Evolutionary conservation across 2,797 vertebrate genomes (phyloP), one percentile per base, ranked within the genome.

Genomic region (Karalla daura): DNA sequence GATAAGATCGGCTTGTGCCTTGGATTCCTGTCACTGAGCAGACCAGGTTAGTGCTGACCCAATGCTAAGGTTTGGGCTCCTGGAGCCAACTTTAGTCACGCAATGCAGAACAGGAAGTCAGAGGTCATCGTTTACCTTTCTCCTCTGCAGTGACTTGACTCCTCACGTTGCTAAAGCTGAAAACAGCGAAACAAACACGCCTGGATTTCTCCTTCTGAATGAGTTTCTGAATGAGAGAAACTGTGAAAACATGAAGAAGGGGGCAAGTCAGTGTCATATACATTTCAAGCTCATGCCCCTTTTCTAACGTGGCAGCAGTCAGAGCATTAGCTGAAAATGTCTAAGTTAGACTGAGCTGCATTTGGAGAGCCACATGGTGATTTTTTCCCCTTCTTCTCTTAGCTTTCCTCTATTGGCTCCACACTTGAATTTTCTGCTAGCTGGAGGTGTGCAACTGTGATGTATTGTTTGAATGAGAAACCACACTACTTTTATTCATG

Each of bases 1-100:
- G 91, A 92, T 92, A 91, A 88, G 69, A 92, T 92, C 88, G 41
- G 74, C 61, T 73, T 80, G 68, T 88, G 76, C 80, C 76, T 76
- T 79, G 79, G 85, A 81, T 85, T 90, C 75, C 80, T 84, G 80
- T 86, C 74, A 69, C 72, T 68, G 84, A 84, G 65, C 58, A 69
- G 76, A 70, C 51, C 77, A 73, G 54, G 59, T 74, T 70, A 70
- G 50, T 40, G 44, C 68, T 84, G 78, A 86, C 70, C 76, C 72
- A 69, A 44, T 47, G 35, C 76, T 66, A 49, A 61, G 56, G 70
- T 87, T 86, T 83, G 54, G 62, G 64, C 59, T 86, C 63, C 70
- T 56, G 74, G 67, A 81, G 68, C 76, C 75, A 69, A 52, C 35
- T 47, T 61, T 53, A 80, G 83, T 90, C 92, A 91, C 72, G 83